Evolutionary conservation across 2,113 vertebrate species (phyloP).

Genomic region (Oxyruncus cristatus): DNA sequence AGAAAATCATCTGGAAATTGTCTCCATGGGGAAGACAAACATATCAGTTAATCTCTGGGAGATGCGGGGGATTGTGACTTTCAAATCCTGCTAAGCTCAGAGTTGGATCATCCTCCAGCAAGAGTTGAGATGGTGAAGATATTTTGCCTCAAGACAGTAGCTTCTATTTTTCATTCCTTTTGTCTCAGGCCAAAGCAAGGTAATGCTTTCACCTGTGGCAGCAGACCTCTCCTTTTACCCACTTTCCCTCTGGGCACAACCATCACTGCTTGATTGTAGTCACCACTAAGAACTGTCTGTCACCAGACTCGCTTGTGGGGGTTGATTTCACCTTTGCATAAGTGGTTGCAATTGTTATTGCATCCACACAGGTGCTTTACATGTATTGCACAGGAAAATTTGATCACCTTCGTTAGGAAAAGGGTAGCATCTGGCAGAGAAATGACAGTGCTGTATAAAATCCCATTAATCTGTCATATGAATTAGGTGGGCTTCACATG

Average conservation of each 20-base stretch:
- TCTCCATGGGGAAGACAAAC: background rate
- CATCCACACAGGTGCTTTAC: background rate
- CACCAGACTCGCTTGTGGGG: background rate
- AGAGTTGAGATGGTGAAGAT: background rate
- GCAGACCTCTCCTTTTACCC: background rate
- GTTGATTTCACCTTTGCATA: background rate
- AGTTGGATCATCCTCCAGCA: background rate
- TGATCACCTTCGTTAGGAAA: background rate
- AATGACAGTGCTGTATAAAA: background rate
- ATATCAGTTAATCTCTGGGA: slow-evolving; percentile 1
- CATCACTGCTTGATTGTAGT: background rate
- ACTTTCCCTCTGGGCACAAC: background rate
- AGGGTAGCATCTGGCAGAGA: background rate
- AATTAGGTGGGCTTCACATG: background rate
- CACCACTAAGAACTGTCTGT: background rate
- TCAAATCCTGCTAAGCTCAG: background rate
- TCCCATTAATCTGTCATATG: background rate
- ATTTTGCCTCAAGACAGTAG: slow-evolving; percentile 22
- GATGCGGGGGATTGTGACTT: background rate
- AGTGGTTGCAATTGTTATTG: background rate
- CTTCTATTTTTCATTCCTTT: background rate
- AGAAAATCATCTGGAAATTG: slow-evolving; percentile 27
- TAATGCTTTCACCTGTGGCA: background rate
- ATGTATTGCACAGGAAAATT: background rate
- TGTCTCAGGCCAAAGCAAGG: background rate